These are phyloP conservation scores for Oceanodroma tethys DNA, from an alignment of 2,113 vertebrate genomes.

Conservation along the genomic window DNA sequence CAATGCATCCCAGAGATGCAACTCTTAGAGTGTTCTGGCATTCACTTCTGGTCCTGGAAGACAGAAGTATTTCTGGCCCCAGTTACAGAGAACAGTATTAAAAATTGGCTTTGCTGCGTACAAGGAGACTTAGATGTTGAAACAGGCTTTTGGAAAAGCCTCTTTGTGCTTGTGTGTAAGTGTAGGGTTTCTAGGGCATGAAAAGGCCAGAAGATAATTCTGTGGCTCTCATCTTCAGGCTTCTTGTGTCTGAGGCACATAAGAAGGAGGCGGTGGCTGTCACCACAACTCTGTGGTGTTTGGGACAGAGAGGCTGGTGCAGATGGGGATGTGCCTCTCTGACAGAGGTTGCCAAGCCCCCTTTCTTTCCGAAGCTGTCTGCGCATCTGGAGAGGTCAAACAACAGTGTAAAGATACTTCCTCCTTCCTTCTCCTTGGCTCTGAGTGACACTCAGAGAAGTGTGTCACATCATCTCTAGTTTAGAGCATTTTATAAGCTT, in stretches of 20 bases:
- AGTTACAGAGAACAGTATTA: not conserved
- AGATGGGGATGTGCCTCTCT: not conserved
- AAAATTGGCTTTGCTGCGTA: not conserved
- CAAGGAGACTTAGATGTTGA: not conserved
- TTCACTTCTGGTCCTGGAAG: not conserved
- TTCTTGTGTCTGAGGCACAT: rapidly evolving
- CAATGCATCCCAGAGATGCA: not conserved
- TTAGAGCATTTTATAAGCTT: not conserved
- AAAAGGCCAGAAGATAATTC: not conserved
- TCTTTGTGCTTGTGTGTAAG: not conserved
- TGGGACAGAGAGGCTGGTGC: not conserved
- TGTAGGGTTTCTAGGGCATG: not conserved
- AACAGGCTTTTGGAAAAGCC: not conserved
- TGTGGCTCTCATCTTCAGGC: not conserved
- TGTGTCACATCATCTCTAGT: not conserved
- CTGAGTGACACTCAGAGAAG: not conserved
- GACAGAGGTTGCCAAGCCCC: not conserved
- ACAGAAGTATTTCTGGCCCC: not conserved
- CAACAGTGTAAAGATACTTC: not conserved
- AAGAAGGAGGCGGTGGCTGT: not conserved
- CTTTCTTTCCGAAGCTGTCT: not conserved
- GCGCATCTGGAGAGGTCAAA: not conserved
- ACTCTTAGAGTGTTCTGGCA: not conserved
- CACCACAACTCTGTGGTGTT: not conserved
- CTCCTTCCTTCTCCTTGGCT: not conserved